Evolutionary conservation across 2,113 vertebrate species (phyloP).

Genomic region (Melanotaenia duboulayi): DNA sequence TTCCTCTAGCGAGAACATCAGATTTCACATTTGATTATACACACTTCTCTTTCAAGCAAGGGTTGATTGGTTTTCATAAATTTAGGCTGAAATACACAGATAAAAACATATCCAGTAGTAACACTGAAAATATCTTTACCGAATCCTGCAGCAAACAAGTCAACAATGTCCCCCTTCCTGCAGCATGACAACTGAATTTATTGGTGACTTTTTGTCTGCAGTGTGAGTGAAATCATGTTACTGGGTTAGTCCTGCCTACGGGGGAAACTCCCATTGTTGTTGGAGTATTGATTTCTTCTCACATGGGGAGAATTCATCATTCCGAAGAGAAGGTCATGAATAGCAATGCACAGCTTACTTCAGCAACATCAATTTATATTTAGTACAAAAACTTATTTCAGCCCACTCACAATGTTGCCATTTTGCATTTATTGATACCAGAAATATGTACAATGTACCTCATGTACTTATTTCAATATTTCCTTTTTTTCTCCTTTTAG

Average conservation of each 20-base stretch:
- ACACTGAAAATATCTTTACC: background rate
- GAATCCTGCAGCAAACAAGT: background rate
- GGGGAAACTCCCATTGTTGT: constrained; percentile 35
- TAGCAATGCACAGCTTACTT: background rate
- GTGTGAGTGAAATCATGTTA: constrained; percentile 51
- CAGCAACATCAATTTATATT: background rate
- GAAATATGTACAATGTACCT: no score
- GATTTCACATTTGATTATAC: background rate
- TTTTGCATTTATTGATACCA: background rate
- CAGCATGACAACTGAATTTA: background rate
- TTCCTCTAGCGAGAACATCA: background rate
- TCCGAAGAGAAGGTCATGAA: background rate
- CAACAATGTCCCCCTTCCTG: background rate
- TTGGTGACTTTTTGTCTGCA: constrained; percentile 1
- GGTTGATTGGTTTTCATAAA: background rate
- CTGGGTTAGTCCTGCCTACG: constrained; percentile 48
- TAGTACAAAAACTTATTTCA: no score
- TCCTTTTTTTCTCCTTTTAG: no score
- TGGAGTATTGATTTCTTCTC: constrained; percentile 45
- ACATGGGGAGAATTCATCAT: constrained; percentile 10
- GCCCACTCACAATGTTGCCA: background rate
- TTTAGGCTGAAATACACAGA: background rate
- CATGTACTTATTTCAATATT: no score
- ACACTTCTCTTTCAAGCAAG: background rate
- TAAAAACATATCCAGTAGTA: no score